phyloP scores from a whole-genome alignment of 2,113 vertebrate species.

The Antechinus stuartii region DNA sequence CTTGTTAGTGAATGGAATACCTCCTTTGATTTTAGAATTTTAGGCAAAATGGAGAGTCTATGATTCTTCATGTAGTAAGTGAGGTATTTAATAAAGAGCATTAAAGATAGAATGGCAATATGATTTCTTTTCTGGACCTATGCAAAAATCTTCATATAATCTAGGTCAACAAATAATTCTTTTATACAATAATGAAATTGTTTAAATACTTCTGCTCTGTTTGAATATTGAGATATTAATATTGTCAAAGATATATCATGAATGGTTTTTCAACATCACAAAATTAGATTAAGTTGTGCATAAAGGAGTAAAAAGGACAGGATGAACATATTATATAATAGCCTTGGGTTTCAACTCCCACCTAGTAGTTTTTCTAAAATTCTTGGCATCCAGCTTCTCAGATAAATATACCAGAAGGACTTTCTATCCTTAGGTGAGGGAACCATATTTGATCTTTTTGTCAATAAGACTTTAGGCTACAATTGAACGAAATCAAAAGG shows the following conservation, averaged over 20 bases:
- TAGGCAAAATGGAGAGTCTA: neutral
- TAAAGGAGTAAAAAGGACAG: neutral
- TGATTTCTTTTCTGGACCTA: neutral
- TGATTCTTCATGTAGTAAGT: neutral
- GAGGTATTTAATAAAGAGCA: neutral
- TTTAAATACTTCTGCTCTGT: neutral
- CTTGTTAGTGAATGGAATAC: neutral
- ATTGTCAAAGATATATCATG: neutral
- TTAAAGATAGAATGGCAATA: neutral
- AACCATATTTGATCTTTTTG: neutral
- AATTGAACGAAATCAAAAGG: neutral
- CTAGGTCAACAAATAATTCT: neutral
- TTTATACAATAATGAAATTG: neutral
- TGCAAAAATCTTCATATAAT: neutral
- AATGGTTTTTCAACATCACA: neutral
- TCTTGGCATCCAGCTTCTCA: neutral
- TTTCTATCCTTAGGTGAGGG: neutral
- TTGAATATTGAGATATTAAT: neutral
- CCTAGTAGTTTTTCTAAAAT: constrained; percentile 14
- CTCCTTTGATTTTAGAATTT: neutral
- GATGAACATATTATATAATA: neutral
- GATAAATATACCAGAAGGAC: neutral
- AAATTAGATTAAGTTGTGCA: neutral
- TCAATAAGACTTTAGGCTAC: neutral
- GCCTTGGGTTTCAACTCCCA: neutral